phyloP scores from a whole-genome alignment of 2,797 vertebrate species.

The Philypnodon macrostomus region DNA sequence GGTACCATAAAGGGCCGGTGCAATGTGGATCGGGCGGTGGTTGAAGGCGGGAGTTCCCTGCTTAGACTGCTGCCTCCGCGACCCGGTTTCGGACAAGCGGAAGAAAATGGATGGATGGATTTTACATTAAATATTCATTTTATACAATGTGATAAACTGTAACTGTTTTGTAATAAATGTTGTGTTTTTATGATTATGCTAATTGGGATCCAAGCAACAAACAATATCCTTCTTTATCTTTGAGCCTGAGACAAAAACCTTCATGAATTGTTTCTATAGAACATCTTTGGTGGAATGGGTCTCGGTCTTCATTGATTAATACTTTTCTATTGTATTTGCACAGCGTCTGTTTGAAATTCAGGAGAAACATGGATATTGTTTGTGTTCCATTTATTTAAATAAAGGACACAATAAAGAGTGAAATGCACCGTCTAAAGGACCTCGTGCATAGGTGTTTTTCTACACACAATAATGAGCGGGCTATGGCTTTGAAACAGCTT shows the following conservation, averaged over 20 bases:
- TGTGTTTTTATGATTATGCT: too few relatives aligned
- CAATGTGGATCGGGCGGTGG: too few relatives aligned
- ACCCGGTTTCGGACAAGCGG: too few relatives aligned
- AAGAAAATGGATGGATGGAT: too few relatives aligned
- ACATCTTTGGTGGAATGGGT: conserved; percentile 18
- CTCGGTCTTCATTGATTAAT: conserved; percentile 33
- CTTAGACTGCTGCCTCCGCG: too few relatives aligned
- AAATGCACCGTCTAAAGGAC: neutral
- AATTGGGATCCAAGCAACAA: too few relatives aligned
- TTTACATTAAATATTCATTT: too few relatives aligned
- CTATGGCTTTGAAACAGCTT: conserved; percentile 2
- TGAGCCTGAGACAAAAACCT: conserved; percentile 12
- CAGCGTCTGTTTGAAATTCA: conserved; percentile 18
- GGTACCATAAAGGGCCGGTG: too few relatives aligned
- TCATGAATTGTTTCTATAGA: conserved; percentile 38
- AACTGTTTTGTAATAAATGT: too few relatives aligned
- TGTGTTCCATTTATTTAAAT: conserved; percentile 12
- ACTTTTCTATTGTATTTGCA: conserved; percentile 12
- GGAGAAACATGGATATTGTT: conserved; percentile 8
- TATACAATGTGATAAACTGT: too few relatives aligned
- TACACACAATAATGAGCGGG: neutral
- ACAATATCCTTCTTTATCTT: conserved; percentile 15
- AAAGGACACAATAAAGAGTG: conserved; percentile 5
- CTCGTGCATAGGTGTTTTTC: neutral
- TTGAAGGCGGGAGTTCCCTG: too few relatives aligned